A percentile compares a stretch with the other conserved stretches of the same genome.
These are phyloP conservation scores for Columba livia DNA, from an alignment of 2,113 vertebrate genomes.

Conservation along the genomic window DNA sequence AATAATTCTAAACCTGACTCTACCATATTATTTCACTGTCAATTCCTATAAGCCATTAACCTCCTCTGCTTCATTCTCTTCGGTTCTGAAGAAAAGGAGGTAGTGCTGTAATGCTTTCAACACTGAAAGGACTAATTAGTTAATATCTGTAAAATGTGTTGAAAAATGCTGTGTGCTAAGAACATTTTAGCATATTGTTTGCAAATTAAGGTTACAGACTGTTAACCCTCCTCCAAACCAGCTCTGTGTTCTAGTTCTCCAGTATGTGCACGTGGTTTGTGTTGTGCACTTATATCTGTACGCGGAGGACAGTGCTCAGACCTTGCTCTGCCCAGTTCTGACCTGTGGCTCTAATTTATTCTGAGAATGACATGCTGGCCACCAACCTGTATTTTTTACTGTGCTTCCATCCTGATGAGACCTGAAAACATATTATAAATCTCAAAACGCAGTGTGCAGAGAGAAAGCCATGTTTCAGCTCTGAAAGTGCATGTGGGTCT, in stretches of 20 bases:
- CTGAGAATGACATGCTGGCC: background rate
- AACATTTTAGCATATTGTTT: background rate
- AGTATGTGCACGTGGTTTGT: background rate
- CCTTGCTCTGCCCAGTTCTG: background rate
- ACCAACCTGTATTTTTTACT: background rate
- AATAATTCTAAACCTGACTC: background rate
- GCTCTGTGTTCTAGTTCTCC: background rate
- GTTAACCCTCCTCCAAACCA: background rate
- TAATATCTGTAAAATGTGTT: background rate
- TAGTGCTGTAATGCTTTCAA: background rate
- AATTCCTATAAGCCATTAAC: background rate
- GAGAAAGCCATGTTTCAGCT: rapidly evolving
- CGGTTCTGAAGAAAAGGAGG: background rate
- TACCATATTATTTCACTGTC: background rate
- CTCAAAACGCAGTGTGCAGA: background rate
- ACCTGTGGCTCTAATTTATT: background rate
- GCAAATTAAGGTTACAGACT: background rate
- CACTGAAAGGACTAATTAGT: background rate
- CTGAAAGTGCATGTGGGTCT: background rate
- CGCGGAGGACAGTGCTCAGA: background rate
- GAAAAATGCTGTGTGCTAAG: background rate
- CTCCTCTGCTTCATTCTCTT: background rate
- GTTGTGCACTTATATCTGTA: background rate
- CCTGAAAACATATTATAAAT: background rate
- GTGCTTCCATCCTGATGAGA: background rate